Base-by-base conservation (phyloP, 2,797 vertebrate species). In the Sebastes taczanowskii region DNA sequence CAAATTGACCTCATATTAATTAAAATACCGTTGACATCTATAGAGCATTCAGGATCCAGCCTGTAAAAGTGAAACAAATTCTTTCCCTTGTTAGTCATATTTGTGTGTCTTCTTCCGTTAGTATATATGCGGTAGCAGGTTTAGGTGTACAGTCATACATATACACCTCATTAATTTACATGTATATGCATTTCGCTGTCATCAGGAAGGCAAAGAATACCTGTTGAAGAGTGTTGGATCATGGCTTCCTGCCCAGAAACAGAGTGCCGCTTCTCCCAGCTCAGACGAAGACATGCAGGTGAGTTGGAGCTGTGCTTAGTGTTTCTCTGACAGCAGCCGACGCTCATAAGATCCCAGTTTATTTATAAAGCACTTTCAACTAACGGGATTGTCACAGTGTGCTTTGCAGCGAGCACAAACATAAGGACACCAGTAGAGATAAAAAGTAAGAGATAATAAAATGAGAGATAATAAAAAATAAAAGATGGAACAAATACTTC, bases 191-290 rank as follows among this genome's bases (percentile, higher is more conserved):
- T 82, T 46, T 59, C 62, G 27, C 9, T 82, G 32, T 91, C 32
- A 78, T 35, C 60, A 97, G 96, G 96, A 97, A 84, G 96, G 95
- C 32, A 96, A 86, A 85, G 95, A 95, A 67, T 96, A 95, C 92
- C 91, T 97, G 78, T 90, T 96, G 86, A 96, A 94, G 86, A 96
- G 96, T 22, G 92, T 96, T 42, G 92, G 78, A 60, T 81, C 78
- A 77, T 97, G 96, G 96, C 83, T 97, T 16, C 96, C 96, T n/a
- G 88, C 86, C 42, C 87, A 93, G 30, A 95, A 95, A 74, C 91
- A 87, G 70, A 81, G 71, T 23, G 86, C 88, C 22, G 89, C 87
- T 11, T 85, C 80, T 7, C 62, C 65, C n/a, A 79, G 52, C 65
- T 68, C 90, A 30, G 92, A 90, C 2, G 86, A 94, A 70, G 93